Conservation (phyloP, 2,113 vertebrate species). For the Lepisosteus osseus region DNA sequence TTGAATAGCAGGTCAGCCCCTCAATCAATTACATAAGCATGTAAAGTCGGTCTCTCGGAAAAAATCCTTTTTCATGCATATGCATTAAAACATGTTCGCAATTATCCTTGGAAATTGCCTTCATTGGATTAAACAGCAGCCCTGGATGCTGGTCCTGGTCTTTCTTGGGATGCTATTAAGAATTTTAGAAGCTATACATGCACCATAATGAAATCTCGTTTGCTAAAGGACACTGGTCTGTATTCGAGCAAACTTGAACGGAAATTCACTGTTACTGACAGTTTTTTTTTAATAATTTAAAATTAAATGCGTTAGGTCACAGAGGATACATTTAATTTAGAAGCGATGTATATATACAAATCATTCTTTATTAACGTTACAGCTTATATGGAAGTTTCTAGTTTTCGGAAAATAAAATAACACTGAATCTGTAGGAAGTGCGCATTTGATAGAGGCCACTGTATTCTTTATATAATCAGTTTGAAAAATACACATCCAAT, state of each 20-base stretch:
- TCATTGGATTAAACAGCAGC: slow-evolving; percentile 90
- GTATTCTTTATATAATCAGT: background rate
- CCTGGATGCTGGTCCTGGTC: slow-evolving; percentile 74
- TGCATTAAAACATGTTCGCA: slow-evolving; percentile 99
- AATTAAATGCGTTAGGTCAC: too few relatives aligned
- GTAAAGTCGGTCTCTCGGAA: slow-evolving; percentile 87
- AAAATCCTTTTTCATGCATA: slow-evolving; percentile 98
- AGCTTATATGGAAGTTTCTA: too few relatives aligned
- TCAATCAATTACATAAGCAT: slow-evolving; percentile 99
- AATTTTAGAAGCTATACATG: slow-evolving; percentile 34
- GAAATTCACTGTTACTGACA: too few relatives aligned
- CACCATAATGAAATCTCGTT: slow-evolving; percentile 16
- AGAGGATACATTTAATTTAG: too few relatives aligned
- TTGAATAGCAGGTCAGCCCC: slow-evolving; percentile 98
- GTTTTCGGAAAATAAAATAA: too few relatives aligned
- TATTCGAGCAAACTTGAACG: too few relatives aligned
- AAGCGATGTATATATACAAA: too few relatives aligned
- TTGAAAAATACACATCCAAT: slow-evolving; percentile 6
- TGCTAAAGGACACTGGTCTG: slow-evolving; percentile 21
- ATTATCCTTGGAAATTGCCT: slow-evolving; percentile 99
- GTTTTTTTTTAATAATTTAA: too few relatives aligned
- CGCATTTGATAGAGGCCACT: background rate
- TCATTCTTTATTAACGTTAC: too few relatives aligned
- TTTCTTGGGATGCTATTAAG: slow-evolving; percentile 60
- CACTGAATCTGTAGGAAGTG: too few relatives aligned